phyloP scores from a whole-genome alignment of 2,113 vertebrate genomes.

The Theropithecus gelada region DNA sequence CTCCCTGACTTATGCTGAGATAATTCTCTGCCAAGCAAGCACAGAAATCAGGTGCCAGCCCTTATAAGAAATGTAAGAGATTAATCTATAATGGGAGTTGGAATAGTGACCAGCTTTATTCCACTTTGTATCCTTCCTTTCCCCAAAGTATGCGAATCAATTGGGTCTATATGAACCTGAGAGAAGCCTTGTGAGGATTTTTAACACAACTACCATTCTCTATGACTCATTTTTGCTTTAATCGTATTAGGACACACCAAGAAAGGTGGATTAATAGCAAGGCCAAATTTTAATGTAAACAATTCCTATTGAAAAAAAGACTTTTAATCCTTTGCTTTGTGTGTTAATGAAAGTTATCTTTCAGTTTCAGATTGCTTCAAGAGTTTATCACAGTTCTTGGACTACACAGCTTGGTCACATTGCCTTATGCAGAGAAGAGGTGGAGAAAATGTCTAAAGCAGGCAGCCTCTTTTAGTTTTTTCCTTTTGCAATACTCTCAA shows the following conservation, averaged over 20 bases:
- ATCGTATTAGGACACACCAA: not conserved
- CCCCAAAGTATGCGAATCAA: not conserved
- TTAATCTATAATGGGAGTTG: not conserved
- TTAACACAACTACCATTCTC: not conserved
- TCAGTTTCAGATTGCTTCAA: not conserved
- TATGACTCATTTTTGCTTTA: not conserved
- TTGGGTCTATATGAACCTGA: not conserved
- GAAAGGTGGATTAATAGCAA: conserved; percentile 19
- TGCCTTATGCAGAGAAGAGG: not conserved
- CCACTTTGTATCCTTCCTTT: not conserved
- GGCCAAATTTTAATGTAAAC: not conserved
- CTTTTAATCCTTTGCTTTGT: conserved; percentile 13
- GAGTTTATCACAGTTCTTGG: not conserved
- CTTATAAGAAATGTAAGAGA: not conserved
- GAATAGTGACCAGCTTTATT: not conserved
- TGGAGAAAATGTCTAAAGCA: not conserved
- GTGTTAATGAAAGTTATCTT: not conserved
- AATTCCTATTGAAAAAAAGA: not conserved
- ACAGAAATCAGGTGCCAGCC: not conserved
- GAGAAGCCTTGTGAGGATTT: not conserved
- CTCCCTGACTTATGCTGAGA: not conserved
- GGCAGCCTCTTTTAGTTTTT: not conserved
- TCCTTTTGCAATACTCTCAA: not conserved
- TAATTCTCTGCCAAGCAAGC: not conserved
- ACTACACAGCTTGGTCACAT: not conserved